Evolutionary conservation across 2,888 invertebrate genomes (phyloP).

Genomic region (Coelopa pilipes): DNA sequence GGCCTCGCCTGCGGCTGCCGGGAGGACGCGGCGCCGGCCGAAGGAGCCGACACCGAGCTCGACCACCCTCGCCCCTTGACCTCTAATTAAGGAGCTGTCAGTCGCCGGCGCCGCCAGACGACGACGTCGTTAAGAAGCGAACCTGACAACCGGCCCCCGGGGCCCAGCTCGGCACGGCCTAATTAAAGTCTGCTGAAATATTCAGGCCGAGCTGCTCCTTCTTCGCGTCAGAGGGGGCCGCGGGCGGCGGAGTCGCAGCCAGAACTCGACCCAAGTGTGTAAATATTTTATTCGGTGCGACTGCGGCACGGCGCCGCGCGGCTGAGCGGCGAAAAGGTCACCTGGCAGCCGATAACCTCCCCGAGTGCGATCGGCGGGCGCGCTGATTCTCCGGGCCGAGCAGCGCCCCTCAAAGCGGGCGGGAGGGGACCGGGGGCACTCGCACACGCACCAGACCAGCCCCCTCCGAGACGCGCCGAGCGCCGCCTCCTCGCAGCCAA

Average conservation of each 20-base stretch:
- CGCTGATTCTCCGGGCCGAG: not conserved
- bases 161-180: not conserved
- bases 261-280: constrained; percentile 29
- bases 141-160: not conserved
- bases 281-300: constrained; percentile 29
- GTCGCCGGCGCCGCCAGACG: not conserved
- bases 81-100: constrained; percentile 16
- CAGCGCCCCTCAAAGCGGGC: too few species aligned
- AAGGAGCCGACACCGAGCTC: not conserved
- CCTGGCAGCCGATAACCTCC: constrained; percentile 37
- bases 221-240: too few species aligned
- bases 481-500: too few species aligned
- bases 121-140: not conserved
- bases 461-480: too few species aligned
- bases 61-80: not conserved
- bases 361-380: too few species aligned
- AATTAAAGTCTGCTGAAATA: constrained; percentile 41
- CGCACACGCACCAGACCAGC: too few species aligned
- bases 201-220: constrained; percentile 17
- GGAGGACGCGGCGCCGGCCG: not conserved
- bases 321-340: constrained; percentile 18
- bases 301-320: not conserved
- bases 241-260: not conserved
- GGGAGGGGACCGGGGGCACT: too few species aligned
- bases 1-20: too few species aligned